Evolutionary conservation across 2,113 vertebrate species (phyloP).

Genomic region (Picathartes gymnocephalus): DNA sequence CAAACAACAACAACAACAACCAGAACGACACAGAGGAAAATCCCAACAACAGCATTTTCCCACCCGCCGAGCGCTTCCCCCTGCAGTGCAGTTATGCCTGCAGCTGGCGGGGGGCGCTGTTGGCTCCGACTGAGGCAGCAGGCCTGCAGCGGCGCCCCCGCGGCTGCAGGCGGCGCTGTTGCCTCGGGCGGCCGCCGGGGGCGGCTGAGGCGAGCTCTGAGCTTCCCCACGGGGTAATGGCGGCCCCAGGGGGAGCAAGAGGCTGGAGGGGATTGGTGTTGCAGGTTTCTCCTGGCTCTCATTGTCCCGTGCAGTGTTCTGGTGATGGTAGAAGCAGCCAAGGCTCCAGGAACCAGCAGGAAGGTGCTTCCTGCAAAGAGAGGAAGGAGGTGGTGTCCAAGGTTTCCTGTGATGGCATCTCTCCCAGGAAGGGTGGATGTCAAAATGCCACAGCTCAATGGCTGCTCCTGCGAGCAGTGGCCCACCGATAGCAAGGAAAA

Average conservation of each 20-base stretch:
- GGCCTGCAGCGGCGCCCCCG: too few relatives aligned
- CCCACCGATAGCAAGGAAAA: background rate
- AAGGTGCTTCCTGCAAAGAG: background rate
- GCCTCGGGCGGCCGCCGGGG: fast-evolving
- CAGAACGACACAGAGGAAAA: background rate
- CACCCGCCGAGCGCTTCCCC: fast-evolving
- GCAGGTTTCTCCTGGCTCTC: background rate
- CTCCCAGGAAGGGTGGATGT: background rate
- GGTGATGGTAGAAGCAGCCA: too few relatives aligned
- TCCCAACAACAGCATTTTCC: fast-evolving
- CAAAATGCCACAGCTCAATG: background rate
- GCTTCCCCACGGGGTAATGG: fast-evolving
- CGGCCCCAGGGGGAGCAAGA: too few relatives aligned
- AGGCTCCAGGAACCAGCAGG: background rate
- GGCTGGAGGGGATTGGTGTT: too few relatives aligned
- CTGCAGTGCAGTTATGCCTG: fast-evolving
- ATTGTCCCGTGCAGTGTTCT: fast-evolving
- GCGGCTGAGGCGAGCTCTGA: fast-evolving
- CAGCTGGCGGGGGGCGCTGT: background rate
- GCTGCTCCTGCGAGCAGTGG: fast-evolving
- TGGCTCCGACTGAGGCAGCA: too few relatives aligned
- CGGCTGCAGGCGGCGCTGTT: background rate
- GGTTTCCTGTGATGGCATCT: background rate
- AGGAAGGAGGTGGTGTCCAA: too few relatives aligned
- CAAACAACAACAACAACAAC: background rate